A percentile compares a stretch with the other conserved stretches of the same genome.
phyloP scores from a whole-genome alignment of 2,797 vertebrate genomes.

The Diceros bicornis region DNA sequence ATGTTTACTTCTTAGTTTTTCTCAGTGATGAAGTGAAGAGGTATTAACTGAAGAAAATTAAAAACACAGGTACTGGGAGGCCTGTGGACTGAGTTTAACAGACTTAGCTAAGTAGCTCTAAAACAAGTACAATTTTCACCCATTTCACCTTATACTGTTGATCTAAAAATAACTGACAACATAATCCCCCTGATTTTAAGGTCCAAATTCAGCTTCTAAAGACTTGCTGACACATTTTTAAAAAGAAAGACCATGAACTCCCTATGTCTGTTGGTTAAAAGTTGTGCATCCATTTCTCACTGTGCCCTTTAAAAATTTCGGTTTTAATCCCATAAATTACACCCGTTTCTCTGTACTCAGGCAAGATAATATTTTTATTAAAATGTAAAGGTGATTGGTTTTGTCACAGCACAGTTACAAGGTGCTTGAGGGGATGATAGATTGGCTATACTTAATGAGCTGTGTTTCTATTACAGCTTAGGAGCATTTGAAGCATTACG shows the following conservation, averaged over 20 bases:
- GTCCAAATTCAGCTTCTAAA: conserved; percentile 81
- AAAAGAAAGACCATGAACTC: conserved; percentile 75
- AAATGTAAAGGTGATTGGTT: conserved; percentile 83
- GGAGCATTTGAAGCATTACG: conserved; percentile 81
- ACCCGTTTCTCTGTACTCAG: conserved; percentile 69
- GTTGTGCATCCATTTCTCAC: conserved; percentile 79
- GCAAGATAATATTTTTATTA: conserved; percentile 85
- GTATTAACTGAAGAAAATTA: conserved; percentile 42
- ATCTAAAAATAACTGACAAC: conserved; percentile 85
- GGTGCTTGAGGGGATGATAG: conserved; percentile 82
- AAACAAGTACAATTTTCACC: conserved; percentile 80
- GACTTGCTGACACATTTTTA: conserved; percentile 84
- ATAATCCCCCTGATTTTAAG: conserved; percentile 86
- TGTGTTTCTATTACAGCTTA: conserved; percentile 84
- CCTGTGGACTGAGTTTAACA: conserved; percentile 79
- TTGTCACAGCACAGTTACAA: conserved; percentile 82
- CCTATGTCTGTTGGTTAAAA: conserved; percentile 69
- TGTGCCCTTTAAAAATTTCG: conserved; percentile 71
- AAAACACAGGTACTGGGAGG: conserved; percentile 6
- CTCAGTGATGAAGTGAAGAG: neutral
- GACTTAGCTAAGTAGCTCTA: conserved; percentile 85
- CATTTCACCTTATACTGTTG: conserved; percentile 80
- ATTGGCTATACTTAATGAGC: conserved; percentile 84
- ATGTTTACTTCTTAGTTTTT: conserved; percentile 42
- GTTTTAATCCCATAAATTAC: conserved; percentile 84